Evolutionary conservation across 2,888 invertebrate species (phyloP).

Genomic region (Liodrosophila aerea): DNA sequence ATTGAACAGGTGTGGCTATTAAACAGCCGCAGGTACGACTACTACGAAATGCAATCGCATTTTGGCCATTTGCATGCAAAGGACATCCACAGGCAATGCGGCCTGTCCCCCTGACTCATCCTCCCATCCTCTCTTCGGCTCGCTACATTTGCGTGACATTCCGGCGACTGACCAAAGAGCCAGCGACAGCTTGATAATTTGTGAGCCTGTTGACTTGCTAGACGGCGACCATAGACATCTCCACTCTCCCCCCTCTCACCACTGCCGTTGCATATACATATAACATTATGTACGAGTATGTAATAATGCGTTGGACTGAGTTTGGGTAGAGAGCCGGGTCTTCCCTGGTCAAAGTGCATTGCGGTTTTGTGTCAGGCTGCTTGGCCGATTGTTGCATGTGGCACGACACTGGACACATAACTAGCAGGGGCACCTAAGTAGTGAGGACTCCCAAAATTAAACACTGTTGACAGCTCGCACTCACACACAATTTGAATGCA

Average conservation of each 20-base stretch:
- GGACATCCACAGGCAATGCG: slow-evolving; percentile 27
- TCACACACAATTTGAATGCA: slow-evolving; percentile 62
- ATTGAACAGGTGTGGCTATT: slow-evolving; percentile 81
- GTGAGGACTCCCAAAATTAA: slow-evolving; percentile 65
- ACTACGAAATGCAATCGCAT: slow-evolving; percentile 55
- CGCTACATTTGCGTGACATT: slow-evolving; percentile 71
- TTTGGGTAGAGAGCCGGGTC: slow-evolving; percentile 14
- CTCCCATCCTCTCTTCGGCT: not conserved
- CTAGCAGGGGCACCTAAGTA: slow-evolving; percentile 22
- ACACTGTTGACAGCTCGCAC: slow-evolving; percentile 78
- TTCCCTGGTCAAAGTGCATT: slow-evolving; percentile 74
- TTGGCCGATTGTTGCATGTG: slow-evolving; percentile 60
- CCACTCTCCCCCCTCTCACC: slow-evolving; percentile 8
- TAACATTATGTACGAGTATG: slow-evolving; percentile 31
- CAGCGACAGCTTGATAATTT: slow-evolving; percentile 81
- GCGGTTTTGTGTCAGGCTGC: slow-evolving; percentile 54
- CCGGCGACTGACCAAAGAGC: slow-evolving; percentile 41
- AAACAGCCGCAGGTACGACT: slow-evolving; percentile 71
- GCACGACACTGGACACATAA: slow-evolving; percentile 52
- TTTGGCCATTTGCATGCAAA: slow-evolving; percentile 54
- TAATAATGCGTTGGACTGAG: slow-evolving; percentile 53
- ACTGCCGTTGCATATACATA: not conserved
- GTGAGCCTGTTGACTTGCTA: slow-evolving; percentile 77
- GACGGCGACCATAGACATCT: slow-evolving; percentile 39
- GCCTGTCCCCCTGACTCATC: slow-evolving; percentile 17